phyloP scores from a whole-genome alignment of 2,888 invertebrate genomes.

The Agrypnus murinus region DNA sequence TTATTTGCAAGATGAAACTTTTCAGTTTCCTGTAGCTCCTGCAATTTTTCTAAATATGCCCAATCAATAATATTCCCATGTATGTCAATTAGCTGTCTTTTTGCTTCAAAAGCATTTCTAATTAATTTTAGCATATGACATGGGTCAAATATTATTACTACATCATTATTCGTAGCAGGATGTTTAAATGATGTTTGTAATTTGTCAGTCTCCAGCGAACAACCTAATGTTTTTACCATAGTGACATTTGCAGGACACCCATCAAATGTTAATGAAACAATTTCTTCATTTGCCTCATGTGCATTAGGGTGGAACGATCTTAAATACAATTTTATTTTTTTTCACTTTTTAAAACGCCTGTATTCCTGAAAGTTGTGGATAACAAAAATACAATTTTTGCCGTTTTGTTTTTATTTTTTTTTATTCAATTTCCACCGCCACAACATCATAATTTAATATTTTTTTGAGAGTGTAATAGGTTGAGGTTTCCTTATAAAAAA shows the following conservation, averaged over 20 bases:
- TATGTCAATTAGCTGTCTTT: not conserved
- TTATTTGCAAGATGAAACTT: not conserved
- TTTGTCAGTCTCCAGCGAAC: not conserved
- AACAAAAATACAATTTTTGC: no score
- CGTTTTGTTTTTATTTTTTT: no score
- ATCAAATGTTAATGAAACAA: slow-evolving; percentile 38
- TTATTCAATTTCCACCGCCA: no score
- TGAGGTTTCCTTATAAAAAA: no score
- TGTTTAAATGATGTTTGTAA: not conserved
- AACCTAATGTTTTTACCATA: slow-evolving; percentile 23
- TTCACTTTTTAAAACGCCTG: no score
- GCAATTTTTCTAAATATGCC: not conserved
- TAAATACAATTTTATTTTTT: no score
- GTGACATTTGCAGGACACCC: slow-evolving; percentile 9
- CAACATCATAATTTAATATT: no score
- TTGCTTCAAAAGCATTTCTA: not conserved
- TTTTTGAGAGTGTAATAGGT: no score
- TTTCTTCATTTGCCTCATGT: not conserved
- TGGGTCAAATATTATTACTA: not conserved
- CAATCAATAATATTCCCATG: not conserved
- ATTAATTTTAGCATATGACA: slow-evolving; percentile 1
- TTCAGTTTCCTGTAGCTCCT: not conserved
- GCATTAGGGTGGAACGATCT: no score
- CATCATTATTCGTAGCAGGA: not conserved
- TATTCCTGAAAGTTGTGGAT: no score